Conservation (phyloP, 1,140 invertebrate species). For the Scaptomyza montana region DNA sequence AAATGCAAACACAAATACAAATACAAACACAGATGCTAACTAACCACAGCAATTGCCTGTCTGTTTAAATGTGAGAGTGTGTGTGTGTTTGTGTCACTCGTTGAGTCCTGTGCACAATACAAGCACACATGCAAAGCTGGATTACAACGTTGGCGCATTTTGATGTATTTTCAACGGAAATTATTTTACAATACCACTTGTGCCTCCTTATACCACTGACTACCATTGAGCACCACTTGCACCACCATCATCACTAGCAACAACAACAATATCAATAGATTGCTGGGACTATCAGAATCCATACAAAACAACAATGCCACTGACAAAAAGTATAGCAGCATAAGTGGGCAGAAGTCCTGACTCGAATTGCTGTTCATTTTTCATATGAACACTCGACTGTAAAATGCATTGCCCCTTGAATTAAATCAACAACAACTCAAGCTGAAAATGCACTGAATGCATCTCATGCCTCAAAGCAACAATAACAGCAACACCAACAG, state of each 20-base stretch:
- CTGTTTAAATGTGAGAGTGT: slow-evolving; percentile 23
- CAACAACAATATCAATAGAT: slow-evolving; percentile 38
- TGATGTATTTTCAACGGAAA: slow-evolving; percentile 78
- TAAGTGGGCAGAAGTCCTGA: slow-evolving; percentile 55
- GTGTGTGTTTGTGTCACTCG: slow-evolving; percentile 25
- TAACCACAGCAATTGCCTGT: slow-evolving; percentile 65
- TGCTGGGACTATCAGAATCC: slow-evolving; percentile 23
- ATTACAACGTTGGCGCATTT: slow-evolving; percentile 65
- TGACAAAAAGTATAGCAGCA: slow-evolving; percentile 59
- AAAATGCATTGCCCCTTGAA: slow-evolving; percentile 78
- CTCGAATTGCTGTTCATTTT: slow-evolving; percentile 68
- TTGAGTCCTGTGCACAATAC: slow-evolving; percentile 36
- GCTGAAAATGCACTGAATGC: slow-evolving; percentile 50
- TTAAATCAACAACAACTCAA: slow-evolving; percentile 78
- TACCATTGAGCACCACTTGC: background rate
- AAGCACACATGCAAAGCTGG: slow-evolving; percentile 57
- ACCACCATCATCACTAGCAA: slow-evolving; percentile 4
- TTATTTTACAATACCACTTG: slow-evolving; percentile 76
- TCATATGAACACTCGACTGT: slow-evolving; percentile 68
- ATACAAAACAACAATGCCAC: slow-evolving; percentile 38
- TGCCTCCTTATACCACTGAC: slow-evolving; percentile 25
- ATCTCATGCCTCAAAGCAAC: background rate
- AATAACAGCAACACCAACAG: slow-evolving; percentile 14
- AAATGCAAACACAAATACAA: slow-evolving; percentile 77
- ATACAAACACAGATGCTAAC: slow-evolving; percentile 81